These are phyloP conservation scores for Spheniscus humboldti DNA, from an alignment of 2,797 vertebrate species.

Conservation along the genomic window DNA sequence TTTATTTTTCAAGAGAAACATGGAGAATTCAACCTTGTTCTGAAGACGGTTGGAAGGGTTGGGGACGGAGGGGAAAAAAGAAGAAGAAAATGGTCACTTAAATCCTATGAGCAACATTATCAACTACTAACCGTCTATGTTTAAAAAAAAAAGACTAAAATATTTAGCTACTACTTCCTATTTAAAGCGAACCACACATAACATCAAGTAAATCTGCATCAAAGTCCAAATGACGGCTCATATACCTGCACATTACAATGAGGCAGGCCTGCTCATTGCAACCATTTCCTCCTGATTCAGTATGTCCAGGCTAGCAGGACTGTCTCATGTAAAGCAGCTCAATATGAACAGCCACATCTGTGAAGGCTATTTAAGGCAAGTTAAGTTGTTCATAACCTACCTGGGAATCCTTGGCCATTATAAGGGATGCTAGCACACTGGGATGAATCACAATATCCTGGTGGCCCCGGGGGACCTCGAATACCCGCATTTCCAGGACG, in stretches of 20 bases:
- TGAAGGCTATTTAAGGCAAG: neutral
- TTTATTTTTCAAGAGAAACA: slow-evolving; percentile 64
- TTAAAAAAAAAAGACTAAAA: neutral
- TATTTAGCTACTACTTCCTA: neutral
- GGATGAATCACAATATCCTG: slow-evolving; percentile 96
- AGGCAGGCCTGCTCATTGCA: neutral
- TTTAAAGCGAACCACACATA: neutral
- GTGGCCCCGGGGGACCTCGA: slow-evolving; percentile 87
- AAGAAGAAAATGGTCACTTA: slow-evolving; percentile 64
- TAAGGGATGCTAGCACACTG: slow-evolving; percentile 95
- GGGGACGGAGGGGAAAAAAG: slow-evolving; percentile 2
- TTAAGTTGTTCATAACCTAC: slow-evolving; percentile 71
- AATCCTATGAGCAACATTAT: slow-evolving; percentile 41
- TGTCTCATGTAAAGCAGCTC: slow-evolving; percentile 8
- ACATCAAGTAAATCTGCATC: neutral
- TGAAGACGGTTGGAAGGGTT: slow-evolving; percentile 55
- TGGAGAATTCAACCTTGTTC: slow-evolving; percentile 70
- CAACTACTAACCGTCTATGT: slow-evolving; percentile 4
- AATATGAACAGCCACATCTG: neutral
- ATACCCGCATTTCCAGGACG: slow-evolving; percentile 87
- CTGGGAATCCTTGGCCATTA: slow-evolving; percentile 94
- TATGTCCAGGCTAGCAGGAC: neutral
- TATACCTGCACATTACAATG: neutral
- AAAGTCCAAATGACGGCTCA: neutral
- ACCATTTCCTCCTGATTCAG: neutral